Percentiles rank a stretch among this genome's conserved stretches.
These are phyloP conservation scores for Malthinus flaveolus DNA, from an alignment of 2,888 invertebrate species.

Conservation along the genomic window DNA sequence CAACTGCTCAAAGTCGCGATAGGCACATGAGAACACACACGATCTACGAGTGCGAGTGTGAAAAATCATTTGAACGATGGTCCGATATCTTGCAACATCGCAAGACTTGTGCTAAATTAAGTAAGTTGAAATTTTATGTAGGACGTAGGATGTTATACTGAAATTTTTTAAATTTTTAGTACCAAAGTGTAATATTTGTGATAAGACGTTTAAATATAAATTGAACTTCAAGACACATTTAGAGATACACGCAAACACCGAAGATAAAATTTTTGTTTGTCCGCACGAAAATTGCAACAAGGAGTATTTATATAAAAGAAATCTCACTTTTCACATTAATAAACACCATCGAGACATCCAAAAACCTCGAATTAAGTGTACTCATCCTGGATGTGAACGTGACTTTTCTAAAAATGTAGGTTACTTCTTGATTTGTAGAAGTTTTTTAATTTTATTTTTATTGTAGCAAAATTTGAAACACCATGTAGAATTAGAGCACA, in stretches of 20 bases:
- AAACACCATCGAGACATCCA: slow-evolving; percentile 37
- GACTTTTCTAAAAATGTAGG: slow-evolving; percentile 29
- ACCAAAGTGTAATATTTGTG: slow-evolving; percentile 39
- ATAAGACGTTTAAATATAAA: slow-evolving; percentile 36
- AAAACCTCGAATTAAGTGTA: slow-evolving; percentile 30
- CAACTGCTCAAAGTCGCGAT: slow-evolving; percentile 33
- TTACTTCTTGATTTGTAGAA: not conserved
- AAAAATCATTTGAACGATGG: slow-evolving; percentile 42
- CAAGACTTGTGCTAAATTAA: slow-evolving; percentile 32
- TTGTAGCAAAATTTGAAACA: slow-evolving; percentile 38
- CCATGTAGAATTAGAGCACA: slow-evolving; percentile 37
- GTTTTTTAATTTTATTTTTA: slow-evolving; percentile 6
- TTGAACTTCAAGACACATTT: slow-evolving; percentile 36
- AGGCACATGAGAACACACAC: slow-evolving; percentile 44
- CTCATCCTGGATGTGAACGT: slow-evolving; percentile 32
- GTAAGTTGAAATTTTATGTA: slow-evolving; percentile 11
- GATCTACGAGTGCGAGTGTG: slow-evolving; percentile 44
- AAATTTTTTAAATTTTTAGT: slow-evolving; percentile 30
- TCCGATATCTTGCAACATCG: slow-evolving; percentile 39
- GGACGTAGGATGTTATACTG: too few species aligned
- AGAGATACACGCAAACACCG: slow-evolving; percentile 32
- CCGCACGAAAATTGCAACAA: slow-evolving; percentile 39
- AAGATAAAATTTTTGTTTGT: slow-evolving; percentile 35
- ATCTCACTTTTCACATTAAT: slow-evolving; percentile 40
- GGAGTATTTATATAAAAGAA: slow-evolving; percentile 41